phyloP scores from a whole-genome alignment of 2,113 vertebrate genomes.

The Carlito syrichta region DNA sequence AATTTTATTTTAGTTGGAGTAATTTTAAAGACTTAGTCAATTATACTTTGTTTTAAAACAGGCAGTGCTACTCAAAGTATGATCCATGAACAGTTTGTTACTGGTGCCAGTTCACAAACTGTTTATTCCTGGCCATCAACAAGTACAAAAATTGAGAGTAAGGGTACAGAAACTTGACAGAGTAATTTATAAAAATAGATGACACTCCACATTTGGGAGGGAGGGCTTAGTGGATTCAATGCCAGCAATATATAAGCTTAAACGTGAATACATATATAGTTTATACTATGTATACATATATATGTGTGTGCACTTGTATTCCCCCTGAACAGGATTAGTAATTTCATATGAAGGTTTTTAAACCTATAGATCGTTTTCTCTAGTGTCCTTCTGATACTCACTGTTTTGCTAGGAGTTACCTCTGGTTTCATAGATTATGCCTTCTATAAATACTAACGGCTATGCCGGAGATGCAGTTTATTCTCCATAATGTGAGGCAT shows the following conservation, averaged over 20 bases:
- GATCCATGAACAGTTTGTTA: no score
- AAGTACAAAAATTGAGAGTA: no score
- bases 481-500: not conserved
- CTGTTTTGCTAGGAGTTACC: not conserved
- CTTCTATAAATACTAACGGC: not conserved
- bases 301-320: not conserved
- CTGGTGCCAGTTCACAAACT: no score
- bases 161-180: no score
- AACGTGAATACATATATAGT: no score
- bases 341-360: conserved; percentile 14
- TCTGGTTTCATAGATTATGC: not conserved
- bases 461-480: not conserved
- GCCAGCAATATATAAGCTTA: not conserved
- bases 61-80: no score
- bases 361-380: not conserved
- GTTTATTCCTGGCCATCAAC: no score
- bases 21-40: not conserved
- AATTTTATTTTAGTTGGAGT: not conserved
- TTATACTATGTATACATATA: not conserved
- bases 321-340: not conserved
- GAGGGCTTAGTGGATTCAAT: not conserved
- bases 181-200: no score
- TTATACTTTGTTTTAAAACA: conserved; percentile 29
- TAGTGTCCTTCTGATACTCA: not conserved
- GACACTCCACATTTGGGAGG: not conserved